These are phyloP conservation scores for Netelia melanura DNA, from an alignment of 2,888 invertebrate species.

Conservation along the genomic window DNA sequence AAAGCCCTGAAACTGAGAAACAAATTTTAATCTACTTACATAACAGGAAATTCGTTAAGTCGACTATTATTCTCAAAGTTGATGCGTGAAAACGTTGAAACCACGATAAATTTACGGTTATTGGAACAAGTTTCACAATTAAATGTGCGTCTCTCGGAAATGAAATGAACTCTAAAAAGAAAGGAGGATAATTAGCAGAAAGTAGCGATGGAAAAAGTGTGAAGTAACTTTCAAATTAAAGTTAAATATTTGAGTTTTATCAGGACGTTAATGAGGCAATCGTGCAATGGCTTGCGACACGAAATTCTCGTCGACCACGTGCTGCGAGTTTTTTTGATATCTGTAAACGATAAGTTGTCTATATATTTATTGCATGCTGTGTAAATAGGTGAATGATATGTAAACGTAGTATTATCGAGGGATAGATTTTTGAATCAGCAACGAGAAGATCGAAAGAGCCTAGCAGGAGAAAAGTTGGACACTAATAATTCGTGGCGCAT, in stretches of 20 bases:
- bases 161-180: conserved; percentile 4
- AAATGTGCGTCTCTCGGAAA: no score
- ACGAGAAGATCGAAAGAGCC: neutral
- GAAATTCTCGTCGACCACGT: conserved; percentile 34
- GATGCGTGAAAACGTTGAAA: no score
- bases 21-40: neutral
- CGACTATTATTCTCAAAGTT: no score
- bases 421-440: neutral
- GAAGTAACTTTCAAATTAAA: conserved; percentile 47
- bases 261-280: neutral
- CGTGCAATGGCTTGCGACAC: conserved; percentile 44
- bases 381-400: conserved; percentile 70
- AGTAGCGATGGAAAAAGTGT: conserved; percentile 21
- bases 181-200: conserved; percentile 4
- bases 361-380: conserved; percentile 74
- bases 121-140: no score
- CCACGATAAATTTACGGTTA: no score
- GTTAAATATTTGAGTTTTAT: conserved; percentile 40
- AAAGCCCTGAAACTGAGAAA: neutral
- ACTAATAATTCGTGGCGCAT: neutral
- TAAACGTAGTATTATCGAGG: conserved; percentile 65
- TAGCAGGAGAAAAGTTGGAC: neutral
- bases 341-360: conserved; percentile 75
- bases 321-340: conserved; percentile 73
- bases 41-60: neutral